Base-by-base conservation (phyloP, 2,797 vertebrate genomes). In the Micrastur ruficollis region DNA sequence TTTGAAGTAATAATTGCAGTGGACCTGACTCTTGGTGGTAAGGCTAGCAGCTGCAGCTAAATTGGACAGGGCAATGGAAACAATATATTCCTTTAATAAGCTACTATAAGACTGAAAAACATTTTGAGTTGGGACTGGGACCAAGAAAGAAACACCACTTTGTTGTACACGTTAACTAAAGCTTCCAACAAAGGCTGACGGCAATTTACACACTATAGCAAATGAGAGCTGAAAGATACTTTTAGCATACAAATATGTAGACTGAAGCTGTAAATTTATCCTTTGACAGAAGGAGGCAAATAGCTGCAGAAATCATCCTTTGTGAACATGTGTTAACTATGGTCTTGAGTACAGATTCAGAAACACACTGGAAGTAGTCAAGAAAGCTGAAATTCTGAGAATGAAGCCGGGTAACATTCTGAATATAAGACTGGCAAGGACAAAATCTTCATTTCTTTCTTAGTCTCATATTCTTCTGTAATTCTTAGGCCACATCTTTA, bases 1-100 rank as follows among this genome's bases (percentile, higher is more conserved):
- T 94, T 93, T 95, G 71, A 85, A 80, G 38, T 53, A 85, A 78
- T 82, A 94, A 90, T 90, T 95, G 59, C 67, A 87, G 61, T 56
- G 29, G 71, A 67, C 91, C 52, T 80, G 81, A 81, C 56, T 84
- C 42, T 73, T 46, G 11, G 36, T 73, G 71, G 44, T 81, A 70
- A 92, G 50, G 44, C 63, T 89, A 67, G 76, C 55, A 93, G 78
- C 59, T 93, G 83, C 34, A 94, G 59, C 70, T 90, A 79, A 78
- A 84, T 79, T 85, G 52, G 12, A 66, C 1, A 4, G 82, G 71
- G 68, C 78, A 96, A 80, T 67, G 55, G 76, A 92, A 97, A 84
- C 12, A 81, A 78, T 62, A 61, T 67, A 78, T 82, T 94, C 67
- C n/a, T 96, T 87, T 71, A 92, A 76, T 83, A 89, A 66, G 34